Conservation (phyloP, 2,797 vertebrate species). For the Scleropages formosus region DNA sequence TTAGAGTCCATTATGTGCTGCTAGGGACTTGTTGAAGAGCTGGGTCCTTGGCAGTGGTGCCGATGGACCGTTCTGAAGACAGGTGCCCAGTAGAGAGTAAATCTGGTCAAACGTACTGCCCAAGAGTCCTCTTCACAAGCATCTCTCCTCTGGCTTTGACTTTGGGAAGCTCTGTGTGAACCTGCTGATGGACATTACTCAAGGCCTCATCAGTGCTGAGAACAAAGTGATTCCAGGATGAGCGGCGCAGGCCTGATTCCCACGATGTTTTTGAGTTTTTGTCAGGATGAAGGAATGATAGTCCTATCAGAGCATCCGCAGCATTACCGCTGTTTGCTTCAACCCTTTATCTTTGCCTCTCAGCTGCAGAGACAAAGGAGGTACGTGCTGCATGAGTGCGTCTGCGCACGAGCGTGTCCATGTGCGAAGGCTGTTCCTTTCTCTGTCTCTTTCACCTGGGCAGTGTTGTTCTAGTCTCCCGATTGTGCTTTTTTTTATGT, state of each 20-base stretch:
- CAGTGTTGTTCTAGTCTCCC: not conserved
- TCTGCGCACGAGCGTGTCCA: not conserved
- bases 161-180: no score
- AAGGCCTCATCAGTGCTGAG: not conserved
- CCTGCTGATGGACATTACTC: no score
- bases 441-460: not conserved
- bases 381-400: not conserved
- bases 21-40: no score
- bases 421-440: no score
- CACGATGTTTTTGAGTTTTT: constrained; percentile 4
- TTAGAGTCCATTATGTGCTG: no score
- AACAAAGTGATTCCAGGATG: not conserved
- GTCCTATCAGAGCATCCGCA: no score
- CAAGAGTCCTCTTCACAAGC: no score
- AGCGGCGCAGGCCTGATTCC: not conserved
- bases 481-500: not conserved
- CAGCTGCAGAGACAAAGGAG: constrained; percentile 19
- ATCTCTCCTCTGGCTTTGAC: no score
- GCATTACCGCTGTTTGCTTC: constrained; percentile 16
- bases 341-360: constrained; percentile 14
- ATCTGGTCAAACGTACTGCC: no score
- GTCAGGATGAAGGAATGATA: not conserved
- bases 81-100: no score
- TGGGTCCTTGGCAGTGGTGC: no score
- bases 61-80: no score